A percentile compares a stretch with the other conserved stretches of the same genome.
Conservation (phyloP, 1,140 invertebrate genomes). For the Drosophila persimilis region DNA sequence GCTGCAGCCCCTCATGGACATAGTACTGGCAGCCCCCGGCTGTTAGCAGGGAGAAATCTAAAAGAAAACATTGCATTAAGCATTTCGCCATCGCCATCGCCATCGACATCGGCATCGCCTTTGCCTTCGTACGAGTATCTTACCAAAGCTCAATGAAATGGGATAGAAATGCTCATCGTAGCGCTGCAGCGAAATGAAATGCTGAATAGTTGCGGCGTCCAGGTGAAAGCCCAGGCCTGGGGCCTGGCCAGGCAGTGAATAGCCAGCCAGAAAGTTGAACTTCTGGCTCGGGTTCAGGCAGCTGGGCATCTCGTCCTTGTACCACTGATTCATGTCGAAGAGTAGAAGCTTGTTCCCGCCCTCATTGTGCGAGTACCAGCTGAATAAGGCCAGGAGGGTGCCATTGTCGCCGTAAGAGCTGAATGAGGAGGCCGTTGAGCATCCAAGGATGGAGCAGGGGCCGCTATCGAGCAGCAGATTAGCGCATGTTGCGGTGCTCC, state of each 20-base stretch:
- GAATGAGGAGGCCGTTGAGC: constrained; percentile 47
- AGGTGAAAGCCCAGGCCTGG: constrained; percentile 76
- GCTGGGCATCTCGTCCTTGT: constrained; percentile 95
- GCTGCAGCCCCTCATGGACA: constrained; percentile 87
- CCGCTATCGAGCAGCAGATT: constrained; percentile 48
- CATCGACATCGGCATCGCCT: neutral
- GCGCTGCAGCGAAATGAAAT: constrained; percentile 84
- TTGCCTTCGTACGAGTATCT: constrained; percentile 51
- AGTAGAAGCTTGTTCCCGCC: constrained; percentile 84
- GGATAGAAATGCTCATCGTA: constrained; percentile 92
- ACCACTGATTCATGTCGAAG: constrained; percentile 98
- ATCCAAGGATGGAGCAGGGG: constrained; percentile 40
- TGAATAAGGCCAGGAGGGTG: constrained; percentile 72
- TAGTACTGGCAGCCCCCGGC: constrained; percentile 84
- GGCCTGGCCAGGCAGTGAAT: constrained; percentile 49
- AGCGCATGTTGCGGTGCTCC: neutral
- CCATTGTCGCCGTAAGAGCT: constrained; percentile 65
- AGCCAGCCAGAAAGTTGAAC: constrained; percentile 60
- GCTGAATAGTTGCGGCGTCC: constrained; percentile 71
- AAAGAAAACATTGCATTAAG: neutral
- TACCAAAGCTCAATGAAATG: constrained; percentile 90
- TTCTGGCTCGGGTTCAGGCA: constrained; percentile 4
- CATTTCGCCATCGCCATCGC: neutral
- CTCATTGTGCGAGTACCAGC: constrained; percentile 78
- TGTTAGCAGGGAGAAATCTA: constrained; percentile 84